A percentile compares a stretch with the other conserved stretches of the same genome.
These are phyloP conservation scores for Dexiosoma caninum DNA, from an alignment of 2,888 invertebrate genomes.

Conservation along the genomic window DNA sequence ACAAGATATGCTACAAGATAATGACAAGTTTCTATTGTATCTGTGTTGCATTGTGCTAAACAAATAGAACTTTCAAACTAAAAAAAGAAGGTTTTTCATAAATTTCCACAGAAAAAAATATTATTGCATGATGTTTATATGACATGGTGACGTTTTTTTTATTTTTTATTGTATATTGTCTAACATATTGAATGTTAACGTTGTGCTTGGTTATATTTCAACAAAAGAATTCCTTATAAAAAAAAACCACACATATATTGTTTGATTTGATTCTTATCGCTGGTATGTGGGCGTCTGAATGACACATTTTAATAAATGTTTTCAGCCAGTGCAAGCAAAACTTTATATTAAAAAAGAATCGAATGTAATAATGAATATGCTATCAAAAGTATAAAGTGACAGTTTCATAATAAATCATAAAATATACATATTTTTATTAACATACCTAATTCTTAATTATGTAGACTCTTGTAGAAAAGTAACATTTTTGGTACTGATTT, in stretches of 20 bases:
- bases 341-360: not conserved
- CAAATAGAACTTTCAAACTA: not conserved
- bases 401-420: too few relatives aligned
- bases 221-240: not conserved
- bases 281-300: not conserved
- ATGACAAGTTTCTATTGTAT: not conserved
- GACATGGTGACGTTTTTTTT: too few relatives aligned
- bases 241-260: not conserved
- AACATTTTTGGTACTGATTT: too few relatives aligned
- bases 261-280: not conserved
- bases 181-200: not conserved
- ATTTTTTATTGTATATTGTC: too few relatives aligned
- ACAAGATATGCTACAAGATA: too few relatives aligned
- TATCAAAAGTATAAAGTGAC: too few relatives aligned
- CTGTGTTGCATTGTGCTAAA: not conserved
- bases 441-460: too few relatives aligned
- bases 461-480: too few relatives aligned
- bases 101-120: not conserved
- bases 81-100: not conserved
- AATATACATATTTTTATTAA: too few relatives aligned
- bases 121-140: too few relatives aligned
- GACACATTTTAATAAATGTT: not conserved
- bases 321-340: not conserved
- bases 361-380: too few relatives aligned
- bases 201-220: conserved; percentile 19